Percentiles rank a stretch among this genome's conserved stretches.
These are phyloP conservation scores for Seriola rivoliana DNA, from an alignment of 2,113 vertebrate species.

Conservation along the genomic window DNA sequence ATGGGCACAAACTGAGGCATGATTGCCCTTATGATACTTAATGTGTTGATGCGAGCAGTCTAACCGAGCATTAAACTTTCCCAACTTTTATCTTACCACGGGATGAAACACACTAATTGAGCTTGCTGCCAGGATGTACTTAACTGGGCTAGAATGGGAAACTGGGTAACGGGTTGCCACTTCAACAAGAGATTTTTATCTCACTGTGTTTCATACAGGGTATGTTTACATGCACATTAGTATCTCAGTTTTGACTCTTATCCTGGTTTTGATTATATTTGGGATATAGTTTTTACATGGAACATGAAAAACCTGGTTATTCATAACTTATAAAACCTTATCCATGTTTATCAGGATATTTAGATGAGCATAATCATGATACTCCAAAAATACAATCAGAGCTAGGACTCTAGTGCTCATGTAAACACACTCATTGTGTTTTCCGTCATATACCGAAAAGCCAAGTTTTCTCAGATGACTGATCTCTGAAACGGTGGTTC, in stretches of 20 bases:
- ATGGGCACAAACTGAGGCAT: conserved; percentile 11
- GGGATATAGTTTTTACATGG: background rate
- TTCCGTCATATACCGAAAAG: conserved; percentile 2
- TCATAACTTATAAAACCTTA: background rate
- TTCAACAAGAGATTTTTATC: conserved; percentile 18
- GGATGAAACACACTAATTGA: conserved; percentile 20
- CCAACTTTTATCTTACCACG: conserved; percentile 38
- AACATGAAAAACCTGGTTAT: background rate
- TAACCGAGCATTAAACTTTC: conserved; percentile 32
- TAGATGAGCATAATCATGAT: background rate
- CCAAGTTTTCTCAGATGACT: background rate
- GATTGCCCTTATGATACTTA: conserved; percentile 20
- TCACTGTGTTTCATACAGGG: background rate
- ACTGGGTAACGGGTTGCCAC: background rate
- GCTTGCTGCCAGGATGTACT: conserved; percentile 6
- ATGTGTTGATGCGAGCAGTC: conserved; percentile 45
- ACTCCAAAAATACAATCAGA: background rate
- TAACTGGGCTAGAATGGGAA: background rate
- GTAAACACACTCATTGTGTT: background rate
- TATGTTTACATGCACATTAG: background rate
- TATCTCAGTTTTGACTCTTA: background rate
- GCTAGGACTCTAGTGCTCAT: background rate
- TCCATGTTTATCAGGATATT: background rate
- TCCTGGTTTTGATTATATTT: background rate
- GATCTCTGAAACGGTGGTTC: background rate